phyloP scores from a whole-genome alignment of 2,113 vertebrate species.

The Hypocryptadius cinnamomeus region DNA sequence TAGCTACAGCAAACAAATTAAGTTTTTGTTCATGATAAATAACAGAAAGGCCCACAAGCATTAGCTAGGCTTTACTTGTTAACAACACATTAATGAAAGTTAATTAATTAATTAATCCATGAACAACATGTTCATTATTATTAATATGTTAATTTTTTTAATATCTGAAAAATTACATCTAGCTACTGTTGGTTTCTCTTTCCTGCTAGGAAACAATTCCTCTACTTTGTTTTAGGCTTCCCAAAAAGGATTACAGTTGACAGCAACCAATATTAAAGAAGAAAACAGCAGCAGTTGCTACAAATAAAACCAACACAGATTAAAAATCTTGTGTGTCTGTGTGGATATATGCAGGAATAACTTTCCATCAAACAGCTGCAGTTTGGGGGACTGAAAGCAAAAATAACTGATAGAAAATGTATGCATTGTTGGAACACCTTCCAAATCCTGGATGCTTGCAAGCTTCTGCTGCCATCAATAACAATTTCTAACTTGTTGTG shows the following conservation, averaged over 20 bases:
- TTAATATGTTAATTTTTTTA: background rate
- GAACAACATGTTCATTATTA: background rate
- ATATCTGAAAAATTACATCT: background rate
- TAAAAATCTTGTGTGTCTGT: background rate
- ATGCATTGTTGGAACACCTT: background rate
- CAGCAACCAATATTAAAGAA: background rate
- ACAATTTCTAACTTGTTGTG: background rate
- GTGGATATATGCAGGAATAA: background rate
- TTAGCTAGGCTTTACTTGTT: background rate
- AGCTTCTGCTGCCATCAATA: background rate
- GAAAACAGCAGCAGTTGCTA: background rate
- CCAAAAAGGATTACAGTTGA: background rate
- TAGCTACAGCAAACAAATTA: background rate
- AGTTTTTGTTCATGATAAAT: background rate
- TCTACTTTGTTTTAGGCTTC: background rate
- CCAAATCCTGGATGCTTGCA: background rate
- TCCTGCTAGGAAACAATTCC: background rate
- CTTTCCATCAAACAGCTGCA: background rate
- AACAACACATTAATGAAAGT: background rate
- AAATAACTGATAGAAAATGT: background rate
- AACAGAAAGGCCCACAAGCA: background rate
- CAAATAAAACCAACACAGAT: background rate
- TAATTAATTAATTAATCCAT: background rate
- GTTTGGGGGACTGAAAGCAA: background rate
- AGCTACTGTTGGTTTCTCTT: background rate